phyloP scores from a whole-genome alignment of 2,888 invertebrate species.

The Standfussiana lucernea region DNA sequence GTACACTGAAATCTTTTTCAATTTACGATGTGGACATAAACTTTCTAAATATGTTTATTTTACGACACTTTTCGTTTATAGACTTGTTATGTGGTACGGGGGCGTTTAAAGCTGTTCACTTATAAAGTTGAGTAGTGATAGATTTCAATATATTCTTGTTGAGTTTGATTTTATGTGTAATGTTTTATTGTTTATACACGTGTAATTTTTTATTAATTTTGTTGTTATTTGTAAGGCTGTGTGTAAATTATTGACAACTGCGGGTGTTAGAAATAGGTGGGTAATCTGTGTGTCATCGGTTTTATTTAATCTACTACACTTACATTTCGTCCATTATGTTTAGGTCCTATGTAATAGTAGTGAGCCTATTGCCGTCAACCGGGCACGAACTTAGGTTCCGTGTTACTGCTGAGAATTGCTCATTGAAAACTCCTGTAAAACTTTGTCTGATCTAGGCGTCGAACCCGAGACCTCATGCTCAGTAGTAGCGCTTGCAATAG shows the following conservation, averaged over 20 bases:
- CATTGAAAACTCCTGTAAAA: not conserved
- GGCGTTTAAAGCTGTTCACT: slow-evolving; percentile 28
- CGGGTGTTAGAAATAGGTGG: not conserved
- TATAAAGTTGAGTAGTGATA: slow-evolving; percentile 4
- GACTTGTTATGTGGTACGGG: slow-evolving; percentile 48
- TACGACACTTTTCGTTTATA: slow-evolving; percentile 56
- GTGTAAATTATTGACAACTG: not conserved
- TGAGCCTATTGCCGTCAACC: not conserved
- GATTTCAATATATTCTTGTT: slow-evolving; percentile 6
- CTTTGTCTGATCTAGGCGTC: not conserved
- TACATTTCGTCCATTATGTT: not conserved
- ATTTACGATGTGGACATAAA: slow-evolving; percentile 66
- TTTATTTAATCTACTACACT: not conserved
- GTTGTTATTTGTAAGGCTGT: not conserved
- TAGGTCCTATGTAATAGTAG: not conserved
- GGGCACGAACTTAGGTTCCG: not conserved
- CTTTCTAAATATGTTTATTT: slow-evolving; percentile 64
- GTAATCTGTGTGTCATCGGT: too few species aligned
- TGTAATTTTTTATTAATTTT: not conserved
- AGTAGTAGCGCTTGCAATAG: not conserved
- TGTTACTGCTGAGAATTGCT: not conserved
- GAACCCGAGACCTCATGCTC: not conserved
- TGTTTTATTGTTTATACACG: not conserved
- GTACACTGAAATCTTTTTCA: slow-evolving; percentile 64
- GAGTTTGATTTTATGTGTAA: not conserved